A percentile compares a stretch with the other conserved stretches of the same genome.
Conservation (phyloP, 2,113 vertebrate species). For the Lepisosteus osseus region DNA sequence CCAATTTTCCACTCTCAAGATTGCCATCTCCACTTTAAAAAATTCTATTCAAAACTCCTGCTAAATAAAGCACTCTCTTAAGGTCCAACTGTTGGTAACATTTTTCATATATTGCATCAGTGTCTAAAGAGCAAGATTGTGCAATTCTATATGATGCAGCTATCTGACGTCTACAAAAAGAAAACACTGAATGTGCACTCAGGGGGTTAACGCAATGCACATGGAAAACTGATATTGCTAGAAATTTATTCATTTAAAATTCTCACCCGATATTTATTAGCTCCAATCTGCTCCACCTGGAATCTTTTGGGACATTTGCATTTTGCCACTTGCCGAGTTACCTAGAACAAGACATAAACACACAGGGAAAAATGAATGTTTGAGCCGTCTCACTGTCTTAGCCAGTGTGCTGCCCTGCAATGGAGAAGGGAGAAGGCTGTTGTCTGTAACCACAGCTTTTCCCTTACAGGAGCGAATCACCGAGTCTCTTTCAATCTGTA, state of each 20-base stretch:
- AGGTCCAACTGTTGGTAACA: not conserved
- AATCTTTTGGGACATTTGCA: constrained; percentile 98
- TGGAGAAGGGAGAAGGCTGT: not conserved
- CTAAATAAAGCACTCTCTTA: constrained; percentile 9
- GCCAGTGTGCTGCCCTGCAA: too few species aligned
- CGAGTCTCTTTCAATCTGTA: too few species aligned
- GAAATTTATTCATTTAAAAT: not conserved
- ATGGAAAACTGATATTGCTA: not conserved
- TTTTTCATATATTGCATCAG: constrained; percentile 16
- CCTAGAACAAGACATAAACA: constrained; percentile 64
- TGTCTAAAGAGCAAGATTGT: not conserved
- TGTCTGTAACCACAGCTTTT: not conserved
- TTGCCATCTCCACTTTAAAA: constrained; percentile 14
- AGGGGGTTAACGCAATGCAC: not conserved
- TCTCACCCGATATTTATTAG: constrained; percentile 97
- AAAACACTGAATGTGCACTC: too few species aligned
- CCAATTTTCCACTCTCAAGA: constrained; percentile 33
- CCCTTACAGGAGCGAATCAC: too few species aligned
- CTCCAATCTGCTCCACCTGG: constrained; percentile 97
- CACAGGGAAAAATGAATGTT: too few species aligned
- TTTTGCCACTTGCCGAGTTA: constrained; percentile 95
- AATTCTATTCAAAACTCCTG: constrained; percentile 5
- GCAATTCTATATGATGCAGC: not conserved
- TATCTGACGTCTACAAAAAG: not conserved
- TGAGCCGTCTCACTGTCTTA: too few species aligned